Evolutionary conservation across 1,140 invertebrate species (phyloP), one percentile per base, ranked within the genome.

Genomic region (Cotesia typhae): DNA sequence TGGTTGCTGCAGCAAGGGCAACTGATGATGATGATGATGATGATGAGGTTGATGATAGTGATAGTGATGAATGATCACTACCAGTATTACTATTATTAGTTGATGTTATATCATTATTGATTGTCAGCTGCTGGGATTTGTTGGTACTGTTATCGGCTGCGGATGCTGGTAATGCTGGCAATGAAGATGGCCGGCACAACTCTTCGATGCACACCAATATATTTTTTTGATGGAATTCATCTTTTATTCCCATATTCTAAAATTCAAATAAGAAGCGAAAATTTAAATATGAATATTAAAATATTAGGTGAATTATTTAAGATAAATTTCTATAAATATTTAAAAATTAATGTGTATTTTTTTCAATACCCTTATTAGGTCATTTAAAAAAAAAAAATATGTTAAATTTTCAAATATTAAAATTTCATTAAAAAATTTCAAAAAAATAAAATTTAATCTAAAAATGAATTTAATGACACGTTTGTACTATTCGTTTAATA

Each of bases 201-300:
- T 94, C 92, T 82, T 92, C 91, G 70, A 94, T 90, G 81, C 91
- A 92, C 28, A 90, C 88, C 71, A 94, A 83, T 75, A 94, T 91
- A 57, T 91, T 89, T 79, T 90, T 91, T 79, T 93, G 91, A 83
- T 94, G 92, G 80, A 92, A 93, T 71, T 92, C 92, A 87, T 94
- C 92, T 81, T 91, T 91, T 79, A 94, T 92, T 64, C 92, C 92
- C 90, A 94, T 92, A 79, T 90, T 90, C 93, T 94, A 84, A 4
- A 81, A 82, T 51, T 4, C 1, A 60, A 12, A 60, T 10, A 28
- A 47, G 7, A 17, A 63, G 38, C 55, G 4, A 64, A 59, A 38
- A 71, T 47, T 38, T 35, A 35, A 3, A 37, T n/a, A 17, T n/a
- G 3, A 35, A 28, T 35, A 28, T 61, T 3, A 61, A 28, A 7